Percentiles rank a stretch among this genome's conserved stretches.
These are phyloP conservation scores for Drosophila nr. perissopoda DNA, from an alignment of 2,888 invertebrate species.

Conservation along the genomic window DNA sequence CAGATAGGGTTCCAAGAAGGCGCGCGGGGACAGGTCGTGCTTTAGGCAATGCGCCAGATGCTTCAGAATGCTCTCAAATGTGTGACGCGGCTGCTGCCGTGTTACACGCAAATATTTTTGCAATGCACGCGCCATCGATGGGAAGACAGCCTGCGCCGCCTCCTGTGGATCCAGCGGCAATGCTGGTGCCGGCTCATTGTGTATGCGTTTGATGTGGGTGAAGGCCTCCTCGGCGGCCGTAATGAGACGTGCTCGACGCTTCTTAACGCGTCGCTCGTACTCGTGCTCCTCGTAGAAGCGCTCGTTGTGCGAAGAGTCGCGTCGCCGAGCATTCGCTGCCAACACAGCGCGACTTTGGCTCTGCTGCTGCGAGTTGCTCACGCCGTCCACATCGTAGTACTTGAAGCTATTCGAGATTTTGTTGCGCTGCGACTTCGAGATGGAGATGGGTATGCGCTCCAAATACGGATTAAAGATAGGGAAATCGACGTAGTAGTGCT, in stretches of 20 bases:
- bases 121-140: slow-evolving; percentile 96
- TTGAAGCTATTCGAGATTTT: slow-evolving; percentile 93
- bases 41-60: slow-evolving; percentile 96
- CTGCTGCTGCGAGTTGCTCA: slow-evolving; percentile 88
- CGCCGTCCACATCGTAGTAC: slow-evolving; percentile 98
- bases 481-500: slow-evolving; percentile 98
- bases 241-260: slow-evolving; percentile 94
- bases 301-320: slow-evolving; percentile 97
- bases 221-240: slow-evolving; percentile 99
- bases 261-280: slow-evolving; percentile 96
- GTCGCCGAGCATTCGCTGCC: slow-evolving; percentile 92
- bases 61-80: slow-evolving; percentile 95
- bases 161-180: slow-evolving; percentile 96
- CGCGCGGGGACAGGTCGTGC: slow-evolving; percentile 96
- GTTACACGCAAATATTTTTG: slow-evolving; percentile 98
- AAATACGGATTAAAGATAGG: slow-evolving; percentile 98
- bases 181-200: slow-evolving; percentile 90
- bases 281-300: slow-evolving; percentile 99
- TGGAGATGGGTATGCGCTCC: slow-evolving; percentile 94
- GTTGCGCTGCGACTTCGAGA: slow-evolving; percentile 92
- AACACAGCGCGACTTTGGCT: slow-evolving; percentile 90
- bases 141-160: slow-evolving; percentile 99
- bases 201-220: slow-evolving; percentile 96
- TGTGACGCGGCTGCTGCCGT: slow-evolving; percentile 97
- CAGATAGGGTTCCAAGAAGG: slow-evolving; percentile 97